Base-by-base conservation (phyloP, 92 coral and sea anemone genomes). In the Blastomussa wellsi region DNA sequence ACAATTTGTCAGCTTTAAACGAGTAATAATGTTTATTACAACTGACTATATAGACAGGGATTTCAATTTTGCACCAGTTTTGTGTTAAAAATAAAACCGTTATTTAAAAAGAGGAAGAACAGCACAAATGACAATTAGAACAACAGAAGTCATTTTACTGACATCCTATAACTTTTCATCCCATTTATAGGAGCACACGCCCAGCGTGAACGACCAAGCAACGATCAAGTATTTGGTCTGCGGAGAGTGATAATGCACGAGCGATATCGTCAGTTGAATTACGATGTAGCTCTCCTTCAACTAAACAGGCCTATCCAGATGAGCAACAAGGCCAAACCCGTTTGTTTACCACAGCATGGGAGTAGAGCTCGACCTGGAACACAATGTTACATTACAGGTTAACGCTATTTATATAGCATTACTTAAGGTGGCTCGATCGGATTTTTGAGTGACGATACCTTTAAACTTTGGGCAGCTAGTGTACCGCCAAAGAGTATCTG, bases 351-450 rank as follows among this genome's bases (percentile, higher is more conserved):
- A 12, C 19, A 49, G 5, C 66, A 65, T 13, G 65, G 74, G 5
- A 78, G 83, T 12, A 76, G 88, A 13, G 77, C 52, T 26, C 64
- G 12, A 19, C 17, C 83, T 47, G 88, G 88, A 8, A 15, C 82
- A 6, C 82, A 24, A 66, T 85, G 88, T 36, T 85, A 77, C 42
- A 77, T 85, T n/a, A 85, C 88, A 77, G 88, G 88, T 77, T 17
- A 19, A 66, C 20, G 22, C 19, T 13, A 47, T 36, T 31, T 44
- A 8, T 44, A 44, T 44, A 44, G n/a, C n/a, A n/a, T n/a, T n/a
- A n/a, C n/a, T n/a, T n/a, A n/a, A n/a, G n/a, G n/a, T n/a, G n/a
- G n/a, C n/a, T n/a, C n/a, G n/a, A n/a, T n/a, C n/a, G n/a, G n/a
- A n/a, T n/a, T n/a, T n/a, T n/a, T n/a, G n/a, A n/a, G n/a, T n/a